A percentile compares a stretch with the other conserved stretches of the same genome.
Conservation (phyloP, 1,140 invertebrate species). For the Andrena cerasifolii region DNA sequence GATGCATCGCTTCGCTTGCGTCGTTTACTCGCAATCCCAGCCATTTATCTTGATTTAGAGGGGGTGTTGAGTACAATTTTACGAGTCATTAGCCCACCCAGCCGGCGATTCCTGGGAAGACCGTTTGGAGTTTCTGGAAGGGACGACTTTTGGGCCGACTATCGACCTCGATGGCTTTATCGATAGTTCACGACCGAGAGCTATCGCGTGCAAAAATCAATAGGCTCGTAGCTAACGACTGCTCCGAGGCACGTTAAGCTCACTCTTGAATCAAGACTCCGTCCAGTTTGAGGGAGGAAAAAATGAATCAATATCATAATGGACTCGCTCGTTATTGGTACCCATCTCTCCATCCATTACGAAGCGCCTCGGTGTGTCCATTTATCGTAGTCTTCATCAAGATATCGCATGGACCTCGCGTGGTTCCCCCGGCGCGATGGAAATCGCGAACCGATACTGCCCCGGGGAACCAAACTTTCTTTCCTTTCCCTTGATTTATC, state of each 20-base stretch:
- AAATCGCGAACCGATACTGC: no score
- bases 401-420: background rate
- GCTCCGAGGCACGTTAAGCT: background rate
- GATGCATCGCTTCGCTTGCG: no score
- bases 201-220: background rate
- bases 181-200: background rate
- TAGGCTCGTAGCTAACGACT: background rate
- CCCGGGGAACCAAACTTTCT: no score
- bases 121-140: background rate
- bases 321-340: slow-evolving; percentile 4
- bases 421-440: background rate
- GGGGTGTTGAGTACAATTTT: background rate
- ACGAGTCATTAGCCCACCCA: background rate
- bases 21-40: no score
- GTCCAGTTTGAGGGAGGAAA: no score
- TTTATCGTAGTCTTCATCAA: slow-evolving; percentile 16
- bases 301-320: slow-evolving; percentile 35
- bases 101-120: no score
- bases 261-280: background rate
- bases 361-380: background rate
- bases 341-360: slow-evolving; percentile 16
- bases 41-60: background rate
- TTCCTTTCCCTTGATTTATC: no score
- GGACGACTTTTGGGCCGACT: background rate
- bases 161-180: background rate